A percentile compares a stretch with the other conserved stretches of the same genome.
Evolutionary conservation across 2,113 vertebrate species (phyloP).

Genomic region (Dendrocopos noguchii): DNA sequence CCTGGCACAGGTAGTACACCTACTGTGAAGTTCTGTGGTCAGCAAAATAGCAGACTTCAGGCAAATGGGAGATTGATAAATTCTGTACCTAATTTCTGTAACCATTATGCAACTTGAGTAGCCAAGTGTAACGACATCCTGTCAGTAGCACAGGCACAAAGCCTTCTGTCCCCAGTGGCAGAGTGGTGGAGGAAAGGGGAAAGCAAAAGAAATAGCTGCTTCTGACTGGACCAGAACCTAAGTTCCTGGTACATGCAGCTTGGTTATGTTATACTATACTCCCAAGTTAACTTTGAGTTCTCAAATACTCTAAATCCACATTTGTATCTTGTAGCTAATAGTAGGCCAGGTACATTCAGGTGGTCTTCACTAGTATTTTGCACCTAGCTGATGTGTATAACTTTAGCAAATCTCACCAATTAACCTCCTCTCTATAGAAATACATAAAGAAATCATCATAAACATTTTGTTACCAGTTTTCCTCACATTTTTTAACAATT

Average conservation of each 20-base stretch:
- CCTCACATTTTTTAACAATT: not conserved
- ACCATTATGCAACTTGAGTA: not conserved
- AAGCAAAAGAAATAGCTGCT: not conserved
- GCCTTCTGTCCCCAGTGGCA: not conserved
- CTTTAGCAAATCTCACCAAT: not conserved
- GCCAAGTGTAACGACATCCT: not conserved
- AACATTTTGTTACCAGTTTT: not conserved
- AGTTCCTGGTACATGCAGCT: not conserved
- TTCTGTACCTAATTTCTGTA: not conserved
- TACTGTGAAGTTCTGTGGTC: not conserved
- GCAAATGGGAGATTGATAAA: not conserved
- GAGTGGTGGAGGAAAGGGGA: not conserved
- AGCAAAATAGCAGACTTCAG: not conserved
- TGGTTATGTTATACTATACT: not conserved
- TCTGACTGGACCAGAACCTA: not conserved
- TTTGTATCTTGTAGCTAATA: not conserved
- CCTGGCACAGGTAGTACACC: not conserved
- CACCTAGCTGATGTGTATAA: not conserved
- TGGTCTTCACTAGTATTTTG: not conserved
- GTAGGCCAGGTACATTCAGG: rapidly evolving
- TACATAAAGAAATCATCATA: not conserved
- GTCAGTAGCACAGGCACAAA: not conserved
- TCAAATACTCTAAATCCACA: not conserved
- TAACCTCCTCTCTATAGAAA: not conserved
- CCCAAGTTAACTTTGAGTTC: not conserved